Evolutionary conservation across 2,888 invertebrate species (phyloP).

Genomic region (Gymnocheta viridis): DNA sequence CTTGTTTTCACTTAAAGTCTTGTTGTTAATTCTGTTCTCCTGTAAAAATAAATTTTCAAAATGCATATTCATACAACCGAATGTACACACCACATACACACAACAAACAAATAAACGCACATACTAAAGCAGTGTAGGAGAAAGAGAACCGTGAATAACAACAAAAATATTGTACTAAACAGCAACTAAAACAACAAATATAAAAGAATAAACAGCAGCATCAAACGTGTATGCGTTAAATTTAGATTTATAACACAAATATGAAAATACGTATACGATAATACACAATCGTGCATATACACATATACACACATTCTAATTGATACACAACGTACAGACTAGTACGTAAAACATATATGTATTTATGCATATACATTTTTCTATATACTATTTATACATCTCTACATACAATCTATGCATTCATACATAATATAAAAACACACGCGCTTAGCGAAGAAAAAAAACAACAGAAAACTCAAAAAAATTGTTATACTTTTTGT

Average conservation of each 20-base stretch:
- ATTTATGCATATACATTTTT: conserved; percentile 17
- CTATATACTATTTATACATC: conserved; percentile 32
- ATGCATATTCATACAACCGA: conserved; percentile 59
- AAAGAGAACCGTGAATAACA: no score
- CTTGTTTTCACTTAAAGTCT: neutral
- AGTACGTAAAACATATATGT: conserved; percentile 7
- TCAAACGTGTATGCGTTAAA: conserved; percentile 20
- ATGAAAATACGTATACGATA: neutral
- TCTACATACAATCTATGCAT: conserved; percentile 25
- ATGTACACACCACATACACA: neutral
- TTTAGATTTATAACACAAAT: conserved; percentile 37
- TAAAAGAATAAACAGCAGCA: conserved; percentile 5
- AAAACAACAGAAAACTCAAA: conserved; percentile 19
- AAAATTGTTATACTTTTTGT: conserved; percentile 25
- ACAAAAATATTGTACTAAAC: neutral
- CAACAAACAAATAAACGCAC: neutral
- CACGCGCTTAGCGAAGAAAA: conserved; percentile 45
- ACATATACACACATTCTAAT: neutral
- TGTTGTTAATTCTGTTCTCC: conserved; percentile 57
- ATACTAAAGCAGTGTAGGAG: neutral
- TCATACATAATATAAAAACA: conserved; percentile 39
- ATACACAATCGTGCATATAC: neutral
- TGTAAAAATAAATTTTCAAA: conserved; percentile 46
- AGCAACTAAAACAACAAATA: neutral
- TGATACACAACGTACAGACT: conserved; percentile 2